Percentiles rank a stretch among this genome's conserved stretches.
phyloP scores from a whole-genome alignment of 2,113 vertebrate species.

The Rattus rattus region DNA sequence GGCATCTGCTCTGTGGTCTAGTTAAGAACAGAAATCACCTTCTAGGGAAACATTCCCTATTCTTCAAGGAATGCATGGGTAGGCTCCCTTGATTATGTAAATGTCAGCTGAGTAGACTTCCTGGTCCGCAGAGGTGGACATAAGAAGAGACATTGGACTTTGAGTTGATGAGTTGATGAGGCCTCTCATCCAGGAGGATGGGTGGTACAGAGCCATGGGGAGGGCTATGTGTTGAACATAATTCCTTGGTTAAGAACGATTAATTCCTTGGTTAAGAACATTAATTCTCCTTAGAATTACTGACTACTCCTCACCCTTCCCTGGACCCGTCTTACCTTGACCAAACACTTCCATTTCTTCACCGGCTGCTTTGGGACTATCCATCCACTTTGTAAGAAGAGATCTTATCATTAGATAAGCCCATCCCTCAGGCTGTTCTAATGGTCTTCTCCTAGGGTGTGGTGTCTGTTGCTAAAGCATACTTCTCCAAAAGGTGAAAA shows the following conservation, averaged over 20 bases:
- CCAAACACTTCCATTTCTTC: background rate
- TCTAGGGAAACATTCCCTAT: slow-evolving; percentile 52
- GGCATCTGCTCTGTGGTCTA: slow-evolving; percentile 44
- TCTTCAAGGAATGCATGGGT: slow-evolving; percentile 50
- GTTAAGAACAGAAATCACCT: slow-evolving; percentile 70
- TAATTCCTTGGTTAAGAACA: slow-evolving; percentile 13
- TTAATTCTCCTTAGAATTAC: slow-evolving; percentile 6
- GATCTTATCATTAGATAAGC: background rate
- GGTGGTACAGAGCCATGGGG: background rate
- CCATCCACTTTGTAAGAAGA: background rate
- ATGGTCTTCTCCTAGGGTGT: background rate
- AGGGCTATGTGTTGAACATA: background rate
- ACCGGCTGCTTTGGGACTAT: background rate
- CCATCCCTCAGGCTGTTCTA: background rate
- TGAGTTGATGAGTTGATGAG: slow-evolving; percentile 2
- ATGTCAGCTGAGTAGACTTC: slow-evolving; percentile 26
- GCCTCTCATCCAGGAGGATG: background rate
- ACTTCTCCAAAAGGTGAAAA: slow-evolving; percentile 50
- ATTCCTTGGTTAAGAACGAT: background rate
- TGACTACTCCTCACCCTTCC: background rate
- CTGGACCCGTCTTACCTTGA: background rate
- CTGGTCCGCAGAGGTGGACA: background rate
- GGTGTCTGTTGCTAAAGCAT: background rate
- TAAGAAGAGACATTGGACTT: slow-evolving; percentile 50
- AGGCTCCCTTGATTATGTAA: slow-evolving; percentile 65